Percentiles rank a stretch among this genome's conserved stretches.
These are phyloP conservation scores for Drosophila nebulosa DNA, from an alignment of 1,140 invertebrate species.

Conservation along the genomic window DNA sequence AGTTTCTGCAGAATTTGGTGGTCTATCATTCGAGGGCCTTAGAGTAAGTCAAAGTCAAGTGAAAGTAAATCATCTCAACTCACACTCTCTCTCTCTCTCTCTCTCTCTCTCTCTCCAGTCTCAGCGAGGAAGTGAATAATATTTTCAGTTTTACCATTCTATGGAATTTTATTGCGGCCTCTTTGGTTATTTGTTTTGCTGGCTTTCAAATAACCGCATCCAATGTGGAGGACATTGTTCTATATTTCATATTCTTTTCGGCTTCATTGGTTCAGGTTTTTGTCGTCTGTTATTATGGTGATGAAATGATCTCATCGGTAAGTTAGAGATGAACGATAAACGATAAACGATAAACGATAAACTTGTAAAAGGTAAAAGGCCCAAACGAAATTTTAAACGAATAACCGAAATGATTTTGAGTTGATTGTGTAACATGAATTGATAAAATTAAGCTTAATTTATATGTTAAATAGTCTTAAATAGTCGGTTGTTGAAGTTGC, in stretches of 20 bases:
- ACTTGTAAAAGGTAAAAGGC: no score
- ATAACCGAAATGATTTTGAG: no score
- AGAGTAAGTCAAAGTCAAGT: constrained; percentile 48
- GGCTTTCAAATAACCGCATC: constrained; percentile 69
- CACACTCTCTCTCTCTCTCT: no score
- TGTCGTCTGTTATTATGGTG: constrained; percentile 66
- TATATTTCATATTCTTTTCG: constrained; percentile 67
- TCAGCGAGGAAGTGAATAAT: constrained; percentile 65
- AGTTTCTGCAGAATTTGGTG: constrained; percentile 44
- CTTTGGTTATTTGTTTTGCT: constrained; percentile 67
- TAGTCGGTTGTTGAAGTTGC: no score
- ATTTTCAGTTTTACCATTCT: constrained; percentile 66
- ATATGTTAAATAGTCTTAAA: no score
- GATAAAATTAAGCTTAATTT: no score
- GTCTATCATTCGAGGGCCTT: constrained; percentile 49
- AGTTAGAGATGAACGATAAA: no score
- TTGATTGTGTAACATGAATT: no score
- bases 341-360: no score
- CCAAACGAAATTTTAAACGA: no score
- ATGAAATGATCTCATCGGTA: constrained; percentile 68
- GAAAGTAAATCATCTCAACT: no score
- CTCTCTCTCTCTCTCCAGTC: constrained; percentile 2
- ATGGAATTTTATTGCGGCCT: constrained; percentile 69
- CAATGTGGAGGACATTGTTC: constrained; percentile 63
- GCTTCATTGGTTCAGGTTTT: constrained; percentile 67